Evolutionary conservation across 1,140 invertebrate species (phyloP), one percentile per base, ranked within the genome.

Genomic region (Drosophila cardini): DNA sequence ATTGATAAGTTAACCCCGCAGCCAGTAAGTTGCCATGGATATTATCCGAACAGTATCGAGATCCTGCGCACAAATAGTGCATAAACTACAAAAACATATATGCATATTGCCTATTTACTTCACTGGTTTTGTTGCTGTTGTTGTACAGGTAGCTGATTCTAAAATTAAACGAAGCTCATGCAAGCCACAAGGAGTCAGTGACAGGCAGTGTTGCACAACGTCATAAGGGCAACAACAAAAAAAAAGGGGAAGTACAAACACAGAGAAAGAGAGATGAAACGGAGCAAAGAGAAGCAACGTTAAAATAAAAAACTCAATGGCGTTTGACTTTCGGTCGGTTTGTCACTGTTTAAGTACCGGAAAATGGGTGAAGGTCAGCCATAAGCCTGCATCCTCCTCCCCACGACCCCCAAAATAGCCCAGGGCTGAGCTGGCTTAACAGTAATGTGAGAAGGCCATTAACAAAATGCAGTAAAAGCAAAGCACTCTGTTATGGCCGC

Each of bases 311-410:
- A 53, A 57, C 32, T 68, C 32, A 52, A 64, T 70, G 71, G 46
- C 72, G 63, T 85, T 85, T 63, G 80, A 81, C 82, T 78, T 70
- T 72, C 60, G 72, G 52, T 82, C 60, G 52, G 78, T 43, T 71
- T 81, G 78, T 42, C 68, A 72, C 42, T 72, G 75, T 46, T 64
- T 72, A 76, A 87, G 69, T 67, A 60, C 45, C 79, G 69, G 64
- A 77, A 86, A 87, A 86, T 86, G 79, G 83, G 83, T 86, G 79
- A 86, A 86, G 82, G 82, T 86, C 83, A 87, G 43, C 53, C 57
- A 56, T 63, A 18, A 45, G 32, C 32, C 55, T 69, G 63, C 60
- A 57, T n/a, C n/a, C n/a, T 26, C 4, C 18, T 5, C 8, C 36
- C 10, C 55, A 61, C 61, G 48, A 61, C 48, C 57, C 8, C 21